These are phyloP conservation scores for Ptyas mucosa DNA, from an alignment of 2,113 vertebrate genomes.

Conservation along the genomic window DNA sequence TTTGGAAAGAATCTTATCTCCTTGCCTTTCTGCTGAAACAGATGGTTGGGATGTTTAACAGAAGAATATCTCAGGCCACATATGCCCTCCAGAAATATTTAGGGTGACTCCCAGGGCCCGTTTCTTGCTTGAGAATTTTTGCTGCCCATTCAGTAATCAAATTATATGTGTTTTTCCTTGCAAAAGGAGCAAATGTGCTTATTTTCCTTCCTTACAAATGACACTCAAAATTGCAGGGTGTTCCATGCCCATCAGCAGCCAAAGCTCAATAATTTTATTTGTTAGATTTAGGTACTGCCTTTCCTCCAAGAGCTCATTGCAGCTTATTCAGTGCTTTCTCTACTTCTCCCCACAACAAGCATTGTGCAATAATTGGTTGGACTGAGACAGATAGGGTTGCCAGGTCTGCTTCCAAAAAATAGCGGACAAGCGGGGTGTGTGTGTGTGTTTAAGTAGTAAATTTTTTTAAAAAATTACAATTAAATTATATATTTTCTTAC, in stretches of 20 bases:
- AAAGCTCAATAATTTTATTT: not conserved
- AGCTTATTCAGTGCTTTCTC: not conserved
- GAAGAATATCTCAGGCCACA: not conserved
- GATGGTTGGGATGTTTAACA: not conserved
- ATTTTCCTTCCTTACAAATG: not conserved
- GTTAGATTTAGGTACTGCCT: not conserved
- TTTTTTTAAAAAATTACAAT: too few species aligned
- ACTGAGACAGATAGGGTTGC: not conserved
- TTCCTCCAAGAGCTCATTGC: not conserved
- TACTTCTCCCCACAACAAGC: not conserved
- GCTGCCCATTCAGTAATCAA: not conserved
- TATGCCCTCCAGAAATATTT: not conserved
- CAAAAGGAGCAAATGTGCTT: not conserved
- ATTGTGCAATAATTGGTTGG: not conserved
- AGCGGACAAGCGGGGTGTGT: too few species aligned
- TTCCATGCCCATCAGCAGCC: not conserved
- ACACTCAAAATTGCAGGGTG: not conserved
- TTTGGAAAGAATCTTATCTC: not conserved
- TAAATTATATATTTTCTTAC: too few species aligned
- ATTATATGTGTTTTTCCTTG: not conserved
- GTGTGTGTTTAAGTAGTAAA: too few species aligned
- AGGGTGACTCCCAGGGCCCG: not conserved
- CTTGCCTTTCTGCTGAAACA: not conserved
- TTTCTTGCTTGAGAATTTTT: not conserved
- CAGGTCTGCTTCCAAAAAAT: too few species aligned